These are phyloP conservation scores for Vespertilio murinus DNA, from an alignment of 2,797 vertebrate species.

Conservation along the genomic window DNA sequence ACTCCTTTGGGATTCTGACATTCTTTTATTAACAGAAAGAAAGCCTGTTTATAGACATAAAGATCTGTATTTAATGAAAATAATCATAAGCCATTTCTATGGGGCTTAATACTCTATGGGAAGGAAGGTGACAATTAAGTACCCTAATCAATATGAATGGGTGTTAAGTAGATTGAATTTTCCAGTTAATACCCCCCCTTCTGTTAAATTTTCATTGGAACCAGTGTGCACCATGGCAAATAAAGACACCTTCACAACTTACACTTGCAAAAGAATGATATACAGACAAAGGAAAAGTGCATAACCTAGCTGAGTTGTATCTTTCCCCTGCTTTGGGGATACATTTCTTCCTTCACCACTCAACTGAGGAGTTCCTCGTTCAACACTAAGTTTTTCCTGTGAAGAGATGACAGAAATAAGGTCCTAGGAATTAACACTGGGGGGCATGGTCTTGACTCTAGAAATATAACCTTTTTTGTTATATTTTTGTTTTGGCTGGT, in stretches of 20 bases:
- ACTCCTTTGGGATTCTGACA: neutral
- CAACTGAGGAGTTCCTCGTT: neutral
- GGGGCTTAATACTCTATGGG: neutral
- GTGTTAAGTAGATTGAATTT: neutral
- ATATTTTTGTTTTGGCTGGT: neutral
- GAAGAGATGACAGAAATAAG: neutral
- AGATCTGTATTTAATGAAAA: constrained; percentile 42
- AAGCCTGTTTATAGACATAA: constrained; percentile 4
- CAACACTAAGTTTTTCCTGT: neutral
- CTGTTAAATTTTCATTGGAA: neutral
- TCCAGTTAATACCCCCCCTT: neutral
- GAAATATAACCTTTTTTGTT: neutral
- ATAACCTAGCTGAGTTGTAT: neutral
- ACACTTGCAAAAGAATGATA: neutral
- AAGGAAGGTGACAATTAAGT: neutral
- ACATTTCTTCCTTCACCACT: neutral
- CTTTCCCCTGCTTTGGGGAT: neutral
- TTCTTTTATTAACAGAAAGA: constrained; percentile 30
- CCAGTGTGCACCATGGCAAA: neutral
- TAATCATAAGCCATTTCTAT: constrained; percentile 35
- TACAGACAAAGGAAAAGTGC: neutral
- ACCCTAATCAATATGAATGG: neutral
- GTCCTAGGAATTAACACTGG: neutral
- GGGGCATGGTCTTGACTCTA: neutral
- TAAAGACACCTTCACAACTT: neutral